A percentile compares a stretch with the other conserved stretches of the same genome.
phyloP scores from a whole-genome alignment of 2,113 vertebrate species.

The Odocoileus hemionus region DNA sequence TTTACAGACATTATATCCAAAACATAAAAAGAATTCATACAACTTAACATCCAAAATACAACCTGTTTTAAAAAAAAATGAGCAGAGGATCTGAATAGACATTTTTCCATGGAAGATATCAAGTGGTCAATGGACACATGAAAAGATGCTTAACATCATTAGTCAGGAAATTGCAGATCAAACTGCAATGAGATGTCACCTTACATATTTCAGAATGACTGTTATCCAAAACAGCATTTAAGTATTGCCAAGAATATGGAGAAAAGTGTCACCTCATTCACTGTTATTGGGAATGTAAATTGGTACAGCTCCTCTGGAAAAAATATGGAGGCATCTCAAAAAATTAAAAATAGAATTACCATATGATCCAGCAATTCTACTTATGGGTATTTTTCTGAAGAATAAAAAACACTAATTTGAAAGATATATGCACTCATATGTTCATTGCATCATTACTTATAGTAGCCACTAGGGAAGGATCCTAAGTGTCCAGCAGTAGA shows the following conservation, averaged over 20 bases:
- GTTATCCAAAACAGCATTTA: not conserved
- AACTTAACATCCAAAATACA: not conserved
- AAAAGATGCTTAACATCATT: not conserved
- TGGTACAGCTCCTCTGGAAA: not conserved
- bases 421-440: not conserved
- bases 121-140: not conserved
- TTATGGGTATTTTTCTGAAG: not conserved
- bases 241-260: not conserved
- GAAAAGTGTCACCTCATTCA: not conserved
- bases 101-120: not conserved
- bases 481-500: not conserved
- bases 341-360: not conserved
- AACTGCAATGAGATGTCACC: not conserved
- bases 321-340: not conserved
- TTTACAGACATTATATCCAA: not conserved
- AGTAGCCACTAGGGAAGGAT: not conserved
- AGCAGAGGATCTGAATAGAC: not conserved
- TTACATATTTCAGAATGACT: not conserved
- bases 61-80: not conserved
- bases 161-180: not conserved
- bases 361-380: not conserved
- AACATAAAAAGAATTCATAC: not conserved
- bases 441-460: not conserved
- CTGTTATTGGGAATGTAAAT: not conserved
- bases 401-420: not conserved